Evolutionary conservation across 2,888 invertebrate genomes (phyloP).

Genomic region (Axea sp.): DNA sequence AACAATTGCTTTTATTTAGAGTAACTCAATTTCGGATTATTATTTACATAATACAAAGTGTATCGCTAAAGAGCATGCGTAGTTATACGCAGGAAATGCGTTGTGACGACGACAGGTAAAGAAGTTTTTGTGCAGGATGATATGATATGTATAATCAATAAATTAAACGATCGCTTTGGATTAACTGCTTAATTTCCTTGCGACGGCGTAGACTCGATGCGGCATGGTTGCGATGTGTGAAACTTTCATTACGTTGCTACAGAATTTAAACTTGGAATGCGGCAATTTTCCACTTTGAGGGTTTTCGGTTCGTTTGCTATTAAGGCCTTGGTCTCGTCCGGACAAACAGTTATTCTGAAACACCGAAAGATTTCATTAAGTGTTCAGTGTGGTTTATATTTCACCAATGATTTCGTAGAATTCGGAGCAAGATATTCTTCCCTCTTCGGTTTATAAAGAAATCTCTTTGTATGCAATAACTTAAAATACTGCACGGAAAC

Average conservation of each 20-base stretch:
- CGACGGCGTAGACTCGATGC: constrained; percentile 56
- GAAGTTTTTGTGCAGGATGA: constrained; percentile 12
- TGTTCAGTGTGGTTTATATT: constrained; percentile 19
- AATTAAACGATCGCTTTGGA: constrained; percentile 43
- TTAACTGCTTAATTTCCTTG: constrained; percentile 24
- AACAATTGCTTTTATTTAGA: too few relatives aligned
- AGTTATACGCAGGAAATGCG: background rate
- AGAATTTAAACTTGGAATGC: constrained; percentile 65
- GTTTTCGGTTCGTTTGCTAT: constrained; percentile 83
- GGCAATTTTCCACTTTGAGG: constrained; percentile 74
- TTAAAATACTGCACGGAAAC: too few relatives aligned
- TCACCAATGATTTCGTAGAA: background rate
- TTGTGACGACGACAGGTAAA: background rate
- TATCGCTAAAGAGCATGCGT: too few relatives aligned
- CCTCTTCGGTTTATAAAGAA: background rate
- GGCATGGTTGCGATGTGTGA: constrained; percentile 53
- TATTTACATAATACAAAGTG: too few relatives aligned
- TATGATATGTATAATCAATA: constrained; percentile 47
- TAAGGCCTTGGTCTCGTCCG: constrained; percentile 84
- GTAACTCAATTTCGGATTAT: too few relatives aligned
- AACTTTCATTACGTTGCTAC: constrained; percentile 68
- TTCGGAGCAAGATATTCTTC: background rate
- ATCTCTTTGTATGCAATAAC: background rate
- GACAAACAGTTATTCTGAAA: constrained; percentile 85
- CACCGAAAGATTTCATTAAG: constrained; percentile 42